Evolutionary conservation across 53 echinoderm and acorn worm genomes (phyloP), one percentile per base, ranked within the genome.

Genomic region (Paracentrotus lividus): DNA sequence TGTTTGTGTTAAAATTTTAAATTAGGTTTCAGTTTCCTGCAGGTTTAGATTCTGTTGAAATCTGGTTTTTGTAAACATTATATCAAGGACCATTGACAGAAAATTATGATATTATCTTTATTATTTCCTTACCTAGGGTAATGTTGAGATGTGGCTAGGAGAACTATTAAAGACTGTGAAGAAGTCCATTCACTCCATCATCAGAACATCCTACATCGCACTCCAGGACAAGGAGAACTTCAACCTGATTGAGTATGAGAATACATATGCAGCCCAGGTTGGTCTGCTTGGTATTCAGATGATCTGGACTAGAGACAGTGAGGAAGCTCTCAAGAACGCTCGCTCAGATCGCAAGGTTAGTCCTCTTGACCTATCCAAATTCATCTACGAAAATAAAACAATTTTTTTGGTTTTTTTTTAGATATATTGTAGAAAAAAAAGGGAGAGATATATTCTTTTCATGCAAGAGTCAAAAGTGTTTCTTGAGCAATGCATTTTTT

Each of bases 221-320:
- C 95, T 99, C 55, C 92, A 93, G 29, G 99, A 99, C 93, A 97
- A 97, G 88, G 99, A 99, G 84, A 97, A 95, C 94, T 99, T 99
- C 84, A 99, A 99, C 90, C 93, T 97, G 89, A 97, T 99, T 6
- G 99, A 99, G 94, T 99, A 95, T 91, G 94, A 99, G 96, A 97
- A 95, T 61, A 93, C 96, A 0, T 99, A 99, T 88, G 95, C 99
- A n/a, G 99, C 97, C 29, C 99, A 99, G 94, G 96, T 99, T 5
- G 99, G 99, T 20, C 94, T 99, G 88, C 94, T 99, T 42, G 99
- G 96, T 33, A 96, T 99, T 10, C 99, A 99, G 96, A 99, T 99
- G 97, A 90, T 99, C 43, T 99, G 99, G 99, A 99, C 99, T 26
- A 97, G 97, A 89, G 96, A 97, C 91, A 96, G 97, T 67, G 99